These are phyloP conservation scores for Patella caerulea DNA, from an alignment of 2,888 invertebrate genomes.

Conservation along the genomic window DNA sequence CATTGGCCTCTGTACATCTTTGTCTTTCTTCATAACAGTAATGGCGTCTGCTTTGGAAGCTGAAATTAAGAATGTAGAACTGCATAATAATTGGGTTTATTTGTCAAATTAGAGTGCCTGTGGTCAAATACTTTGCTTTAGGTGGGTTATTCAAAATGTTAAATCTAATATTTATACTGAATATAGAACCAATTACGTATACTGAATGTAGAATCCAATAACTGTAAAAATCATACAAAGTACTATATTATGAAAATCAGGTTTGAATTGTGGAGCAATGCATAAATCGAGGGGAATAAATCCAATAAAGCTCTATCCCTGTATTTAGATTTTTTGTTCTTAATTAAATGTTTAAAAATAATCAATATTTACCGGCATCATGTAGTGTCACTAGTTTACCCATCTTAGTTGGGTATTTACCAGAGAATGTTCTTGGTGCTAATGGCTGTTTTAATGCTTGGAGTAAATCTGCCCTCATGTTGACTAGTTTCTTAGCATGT, in stretches of 20 bases:
- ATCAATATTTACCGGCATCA: constrained; percentile 36
- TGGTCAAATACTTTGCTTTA: too few relatives aligned
- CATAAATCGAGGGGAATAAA: neutral
- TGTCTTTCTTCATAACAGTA: constrained; percentile 45
- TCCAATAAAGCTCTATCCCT: neutral
- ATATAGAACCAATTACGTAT: too few relatives aligned
- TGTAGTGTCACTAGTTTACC: constrained; percentile 55
- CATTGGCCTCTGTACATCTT: constrained; percentile 32
- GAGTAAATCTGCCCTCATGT: constrained; percentile 53
- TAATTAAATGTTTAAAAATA: neutral
- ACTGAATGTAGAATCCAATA: too few relatives aligned
- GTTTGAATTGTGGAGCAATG: neutral
- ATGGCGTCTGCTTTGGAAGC: constrained; percentile 41
- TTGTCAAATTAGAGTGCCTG: too few relatives aligned
- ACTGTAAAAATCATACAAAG: too few relatives aligned
- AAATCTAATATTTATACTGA: too few relatives aligned
- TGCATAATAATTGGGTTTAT: too few relatives aligned
- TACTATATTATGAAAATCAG: too few relatives aligned
- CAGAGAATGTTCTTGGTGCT: constrained; percentile 44
- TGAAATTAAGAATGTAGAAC: too few relatives aligned
- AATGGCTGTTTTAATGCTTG: constrained; percentile 46
- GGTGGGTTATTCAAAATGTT: too few relatives aligned
- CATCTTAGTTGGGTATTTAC: constrained; percentile 66
- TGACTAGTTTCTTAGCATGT: constrained; percentile 45
- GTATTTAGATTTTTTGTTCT: too few relatives aligned